These are phyloP conservation scores for Naja naja DNA, from an alignment of 2,113 vertebrate species.

Conservation along the genomic window DNA sequence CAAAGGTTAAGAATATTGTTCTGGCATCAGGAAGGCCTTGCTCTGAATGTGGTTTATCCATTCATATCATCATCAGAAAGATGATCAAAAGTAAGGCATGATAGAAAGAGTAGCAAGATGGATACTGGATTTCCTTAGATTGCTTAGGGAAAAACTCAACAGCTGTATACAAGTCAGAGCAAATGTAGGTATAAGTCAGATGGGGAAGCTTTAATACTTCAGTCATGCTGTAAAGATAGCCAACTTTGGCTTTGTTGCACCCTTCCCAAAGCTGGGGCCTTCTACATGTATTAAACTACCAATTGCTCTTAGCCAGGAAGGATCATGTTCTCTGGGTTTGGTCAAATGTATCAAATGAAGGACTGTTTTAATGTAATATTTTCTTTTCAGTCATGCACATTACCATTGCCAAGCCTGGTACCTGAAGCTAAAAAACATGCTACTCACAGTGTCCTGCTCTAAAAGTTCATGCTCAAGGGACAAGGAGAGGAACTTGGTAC, in stretches of 20 bases:
- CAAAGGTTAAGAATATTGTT: neutral
- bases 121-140: neutral
- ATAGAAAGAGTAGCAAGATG: neutral
- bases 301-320: neutral
- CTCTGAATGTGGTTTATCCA: constrained; percentile 12
- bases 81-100: constrained; percentile 18
- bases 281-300: neutral
- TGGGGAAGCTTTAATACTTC: neutral
- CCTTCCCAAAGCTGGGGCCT: neutral
- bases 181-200: neutral
- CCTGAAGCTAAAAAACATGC: neutral
- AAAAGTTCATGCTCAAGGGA: neutral
- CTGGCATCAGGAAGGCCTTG: constrained; percentile 1
- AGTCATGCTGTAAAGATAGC: neutral
- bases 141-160: neutral
- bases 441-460: neutral
- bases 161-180: neutral
- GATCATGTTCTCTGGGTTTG: neutral
- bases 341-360: neutral
- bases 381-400: neutral
- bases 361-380: neutral
- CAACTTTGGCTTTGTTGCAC: neutral
- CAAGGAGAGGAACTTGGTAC: neutral
- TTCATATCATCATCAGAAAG: constrained; percentile 6
- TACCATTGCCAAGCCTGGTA: neutral